These are phyloP conservation scores for Epinotia nisella DNA, from an alignment of 2,888 invertebrate genomes.

Conservation along the genomic window DNA sequence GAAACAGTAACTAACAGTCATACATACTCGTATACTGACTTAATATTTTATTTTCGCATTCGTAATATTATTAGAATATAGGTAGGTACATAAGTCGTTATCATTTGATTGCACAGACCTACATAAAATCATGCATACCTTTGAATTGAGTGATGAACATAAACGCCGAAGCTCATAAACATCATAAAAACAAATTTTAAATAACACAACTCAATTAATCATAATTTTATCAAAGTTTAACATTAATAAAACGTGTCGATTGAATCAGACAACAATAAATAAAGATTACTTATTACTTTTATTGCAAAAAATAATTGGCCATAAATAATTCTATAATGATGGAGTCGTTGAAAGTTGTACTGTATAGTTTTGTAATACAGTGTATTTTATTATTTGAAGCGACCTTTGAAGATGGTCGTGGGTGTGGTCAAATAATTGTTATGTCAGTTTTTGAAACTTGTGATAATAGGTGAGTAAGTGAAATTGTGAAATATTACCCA, in stretches of 20 bases:
- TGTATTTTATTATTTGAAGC: constrained; percentile 13
- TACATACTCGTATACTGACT: no score
- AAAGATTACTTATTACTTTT: constrained; percentile 19
- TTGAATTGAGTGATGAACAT: no score
- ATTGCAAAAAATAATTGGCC: constrained; percentile 36
- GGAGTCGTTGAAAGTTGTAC: neutral
- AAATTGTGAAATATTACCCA: constrained; percentile 20
- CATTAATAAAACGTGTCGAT: constrained; percentile 17
- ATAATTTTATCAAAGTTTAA: neutral
- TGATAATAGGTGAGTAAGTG: constrained; percentile 7
- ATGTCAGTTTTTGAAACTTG: constrained; percentile 16
- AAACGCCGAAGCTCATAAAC: neutral
- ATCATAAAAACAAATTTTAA: neutral
- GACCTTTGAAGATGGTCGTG: constrained; percentile 22
- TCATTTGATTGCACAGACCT: no score
- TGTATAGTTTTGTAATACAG: constrained; percentile 18
- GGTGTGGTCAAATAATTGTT: constrained; percentile 28
- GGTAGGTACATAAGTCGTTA: no score
- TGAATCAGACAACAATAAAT: constrained; percentile 31
- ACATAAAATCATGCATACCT: no score
- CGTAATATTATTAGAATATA: no score
- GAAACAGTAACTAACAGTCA: no score
- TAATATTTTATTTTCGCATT: no score
- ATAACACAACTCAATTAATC: constrained; percentile 13
- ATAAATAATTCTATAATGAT: constrained; percentile 14